Conservation (phyloP, 2,797 vertebrate species). For the Dermochelys coriacea region DNA sequence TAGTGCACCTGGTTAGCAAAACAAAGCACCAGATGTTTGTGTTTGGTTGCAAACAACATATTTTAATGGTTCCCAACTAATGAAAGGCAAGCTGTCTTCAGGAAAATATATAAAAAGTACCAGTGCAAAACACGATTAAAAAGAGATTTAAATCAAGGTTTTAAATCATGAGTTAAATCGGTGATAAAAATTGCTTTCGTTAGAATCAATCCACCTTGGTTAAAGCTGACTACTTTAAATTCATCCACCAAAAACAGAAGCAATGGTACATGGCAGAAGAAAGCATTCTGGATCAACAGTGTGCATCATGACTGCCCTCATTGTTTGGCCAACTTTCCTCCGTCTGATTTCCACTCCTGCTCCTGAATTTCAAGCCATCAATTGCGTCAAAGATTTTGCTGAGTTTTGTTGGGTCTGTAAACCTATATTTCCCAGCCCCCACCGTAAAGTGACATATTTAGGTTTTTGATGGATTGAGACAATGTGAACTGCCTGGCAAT, state of each 20-base stretch:
- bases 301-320: not conserved
- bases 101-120: too few relatives aligned
- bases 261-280: not conserved
- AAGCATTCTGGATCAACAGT: not conserved
- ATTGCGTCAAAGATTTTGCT: not conserved
- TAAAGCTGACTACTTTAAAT: not conserved
- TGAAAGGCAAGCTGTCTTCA: too few relatives aligned
- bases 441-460: not conserved
- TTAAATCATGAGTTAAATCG: too few relatives aligned
- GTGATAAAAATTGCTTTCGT: too few relatives aligned
- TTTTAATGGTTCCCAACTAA: too few relatives aligned
- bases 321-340: not conserved
- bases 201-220: not conserved
- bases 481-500: not conserved
- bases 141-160: too few relatives aligned
- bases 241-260: not conserved
- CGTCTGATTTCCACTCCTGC: not conserved
- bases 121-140: too few relatives aligned
- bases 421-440: not conserved
- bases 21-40: too few relatives aligned
- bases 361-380: not conserved
- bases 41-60: too few relatives aligned
- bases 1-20: too few relatives aligned
- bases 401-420: not conserved
- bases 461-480: conserved; percentile 24